Percentiles rank a stretch among this genome's conserved stretches.
These are phyloP conservation scores for Macrotus californicus DNA, from an alignment of 2,113 vertebrate genomes.

Conservation along the genomic window DNA sequence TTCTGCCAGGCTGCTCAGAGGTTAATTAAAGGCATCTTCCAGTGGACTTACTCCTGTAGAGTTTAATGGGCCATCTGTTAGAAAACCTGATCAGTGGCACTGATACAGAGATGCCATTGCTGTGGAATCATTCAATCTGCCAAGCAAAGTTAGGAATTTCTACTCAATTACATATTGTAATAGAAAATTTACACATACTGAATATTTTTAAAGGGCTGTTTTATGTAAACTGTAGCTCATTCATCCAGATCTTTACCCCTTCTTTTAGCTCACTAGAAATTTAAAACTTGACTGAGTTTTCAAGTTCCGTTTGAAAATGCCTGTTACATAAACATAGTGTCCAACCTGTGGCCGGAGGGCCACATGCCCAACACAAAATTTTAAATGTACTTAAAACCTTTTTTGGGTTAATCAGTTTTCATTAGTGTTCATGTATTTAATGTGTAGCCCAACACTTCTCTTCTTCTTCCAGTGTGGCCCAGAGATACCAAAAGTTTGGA, in stretches of 20 bases:
- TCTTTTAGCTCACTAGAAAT: neutral
- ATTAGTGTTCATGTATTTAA: too few species aligned
- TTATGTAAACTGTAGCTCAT: neutral
- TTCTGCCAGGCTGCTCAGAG: neutral
- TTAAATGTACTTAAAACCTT: too few species aligned
- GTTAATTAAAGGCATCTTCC: neutral
- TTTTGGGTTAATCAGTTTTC: too few species aligned
- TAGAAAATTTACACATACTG: neutral
- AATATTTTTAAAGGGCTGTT: neutral
- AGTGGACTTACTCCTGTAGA: neutral
- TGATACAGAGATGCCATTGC: neutral
- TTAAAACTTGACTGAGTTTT: conserved; percentile 3
- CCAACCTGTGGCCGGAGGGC: neutral
- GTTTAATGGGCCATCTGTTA: neutral
- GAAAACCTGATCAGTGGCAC: neutral
- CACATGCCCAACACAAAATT: too few species aligned
- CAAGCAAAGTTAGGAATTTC: conserved; percentile 12
- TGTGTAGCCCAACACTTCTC: too few species aligned
- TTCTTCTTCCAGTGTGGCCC: too few species aligned
- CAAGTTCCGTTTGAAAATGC: conserved; percentile 3
- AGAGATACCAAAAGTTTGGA: too few species aligned
- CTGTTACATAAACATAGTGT: neutral
- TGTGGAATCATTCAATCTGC: neutral
- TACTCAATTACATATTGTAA: neutral
- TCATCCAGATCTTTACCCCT: neutral